Conservation (phyloP, 2,797 vertebrate genomes). For the Eptatretus atami region DNA sequence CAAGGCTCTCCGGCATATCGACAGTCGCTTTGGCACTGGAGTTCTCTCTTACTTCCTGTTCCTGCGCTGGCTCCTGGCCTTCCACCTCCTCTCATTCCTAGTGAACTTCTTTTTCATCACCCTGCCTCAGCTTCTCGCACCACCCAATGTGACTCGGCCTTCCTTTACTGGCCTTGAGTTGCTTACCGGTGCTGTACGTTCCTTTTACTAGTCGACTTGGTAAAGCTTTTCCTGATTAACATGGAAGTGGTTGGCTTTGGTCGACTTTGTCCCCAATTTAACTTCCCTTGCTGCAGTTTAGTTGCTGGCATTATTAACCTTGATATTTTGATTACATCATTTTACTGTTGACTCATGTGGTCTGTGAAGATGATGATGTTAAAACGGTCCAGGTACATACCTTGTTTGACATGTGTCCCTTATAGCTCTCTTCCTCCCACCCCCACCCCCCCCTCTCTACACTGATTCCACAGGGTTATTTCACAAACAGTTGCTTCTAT, state of each 20-base stretch:
- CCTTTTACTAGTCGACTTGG: background rate
- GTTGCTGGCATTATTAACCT: too few relatives aligned
- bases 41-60: slow-evolving; percentile 67
- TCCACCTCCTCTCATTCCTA: slow-evolving; percentile 59
- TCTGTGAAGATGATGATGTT: too few relatives aligned
- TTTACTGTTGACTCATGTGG: too few relatives aligned
- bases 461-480: slow-evolving; percentile 34
- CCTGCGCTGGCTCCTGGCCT: slow-evolving; percentile 55
- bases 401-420: too few relatives aligned
- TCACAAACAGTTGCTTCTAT: slow-evolving; percentile 43
- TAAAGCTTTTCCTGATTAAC: too few relatives aligned
- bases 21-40: slow-evolving; percentile 51
- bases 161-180: slow-evolving; percentile 47
- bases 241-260: too few relatives aligned
- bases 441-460: too few relatives aligned
- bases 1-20: slow-evolving; percentile 41
- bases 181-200: slow-evolving; percentile 50
- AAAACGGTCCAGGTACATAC: too few relatives aligned
- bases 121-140: slow-evolving; percentile 31
- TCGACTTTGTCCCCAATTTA: too few relatives aligned
- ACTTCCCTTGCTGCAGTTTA: too few relatives aligned
- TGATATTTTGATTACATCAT: too few relatives aligned
- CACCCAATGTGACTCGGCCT: slow-evolving; percentile 11
- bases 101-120: slow-evolving; percentile 67
- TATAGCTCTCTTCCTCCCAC: too few relatives aligned